Evolutionary conservation across 2,113 vertebrate genomes (phyloP), one percentile per base, ranked within the genome.

Genomic region (Macroglossus sobrinus): DNA sequence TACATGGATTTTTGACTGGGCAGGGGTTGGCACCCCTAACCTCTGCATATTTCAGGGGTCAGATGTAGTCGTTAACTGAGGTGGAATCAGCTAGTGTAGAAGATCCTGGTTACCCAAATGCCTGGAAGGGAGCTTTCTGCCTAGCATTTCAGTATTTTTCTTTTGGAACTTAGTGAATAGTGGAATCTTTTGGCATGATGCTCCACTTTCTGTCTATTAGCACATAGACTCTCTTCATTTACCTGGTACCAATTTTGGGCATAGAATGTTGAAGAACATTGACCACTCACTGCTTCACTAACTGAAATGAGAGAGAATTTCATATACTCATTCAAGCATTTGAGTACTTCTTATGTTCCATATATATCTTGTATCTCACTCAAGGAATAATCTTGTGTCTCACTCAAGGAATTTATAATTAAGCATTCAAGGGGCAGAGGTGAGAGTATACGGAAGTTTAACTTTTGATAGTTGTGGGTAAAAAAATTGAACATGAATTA

Each of bases 91-190:
- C 30, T 85, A 18, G 16, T 88, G 5, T 84, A 76, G 47, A 68
- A 66, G 40, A 71, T 75, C 18, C n/a, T 89, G 78, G 22, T 84
- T 45, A 59, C 26, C 63, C 30, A 40, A 50, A 50, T 84, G 16
- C 30, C 35, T 76, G 13, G 53, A 95, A 71, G 3, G 9, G 69
- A 90, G 69, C 35, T 57, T 16, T 90, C 82, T 74, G 80, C 40
- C 19, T 63, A 84, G 14, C 53, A 55, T 57, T 93, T 45, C 11
- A 78, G 14, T 71, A 10, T 92, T 84, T 87, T 88, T n/a, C n/a
- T 69, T 91, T 95, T 82, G 84, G 61, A 89, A 43, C 21, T 97
- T 93, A 85, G 64, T 61, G 80, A 91, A 11, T 78, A 9, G 69
- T 84, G 40, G 61, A 81, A 33, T 59, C 47, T 88, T 91, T 93